phyloP scores from a whole-genome alignment of 2,113 vertebrate species.

The Leiothrix lutea region DNA sequence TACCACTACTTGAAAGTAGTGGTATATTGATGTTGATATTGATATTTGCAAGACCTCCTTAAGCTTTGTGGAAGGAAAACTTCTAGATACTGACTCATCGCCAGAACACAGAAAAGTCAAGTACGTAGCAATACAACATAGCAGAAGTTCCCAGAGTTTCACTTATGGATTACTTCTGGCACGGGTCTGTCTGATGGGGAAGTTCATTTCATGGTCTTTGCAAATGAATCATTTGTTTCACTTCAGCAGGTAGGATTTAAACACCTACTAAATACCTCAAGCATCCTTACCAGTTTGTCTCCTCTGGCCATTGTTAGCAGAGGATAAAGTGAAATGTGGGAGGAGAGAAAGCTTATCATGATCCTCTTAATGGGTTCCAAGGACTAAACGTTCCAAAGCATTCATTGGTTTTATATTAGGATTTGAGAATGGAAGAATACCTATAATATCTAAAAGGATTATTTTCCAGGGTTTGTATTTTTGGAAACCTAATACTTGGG shows the following conservation, averaged over 20 bases:
- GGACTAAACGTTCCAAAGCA: background rate
- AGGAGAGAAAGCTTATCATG: background rate
- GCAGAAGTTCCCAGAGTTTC: background rate
- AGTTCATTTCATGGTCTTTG: background rate
- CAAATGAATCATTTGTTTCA: background rate
- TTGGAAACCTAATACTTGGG: background rate
- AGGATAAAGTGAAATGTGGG: background rate
- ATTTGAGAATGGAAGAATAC: background rate
- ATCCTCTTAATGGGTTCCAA: constrained; percentile 1
- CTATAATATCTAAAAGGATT: constrained; percentile 1
- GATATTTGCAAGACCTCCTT: background rate
- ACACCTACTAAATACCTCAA: background rate
- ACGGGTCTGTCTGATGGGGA: background rate
- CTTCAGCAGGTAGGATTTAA: background rate
- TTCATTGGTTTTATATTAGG: constrained; percentile 5
- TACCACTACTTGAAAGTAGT: background rate
- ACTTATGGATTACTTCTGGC: background rate
- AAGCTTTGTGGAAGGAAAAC: background rate
- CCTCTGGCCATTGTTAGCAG: background rate
- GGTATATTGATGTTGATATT: too few relatives aligned
- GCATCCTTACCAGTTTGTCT: background rate
- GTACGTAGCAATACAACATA: background rate
- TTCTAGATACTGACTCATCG: background rate
- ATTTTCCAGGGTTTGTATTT: constrained; percentile 5
- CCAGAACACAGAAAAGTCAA: background rate